Evolutionary conservation across 2,113 vertebrate species (phyloP).

Genomic region (Calyptomena viridis): DNA sequence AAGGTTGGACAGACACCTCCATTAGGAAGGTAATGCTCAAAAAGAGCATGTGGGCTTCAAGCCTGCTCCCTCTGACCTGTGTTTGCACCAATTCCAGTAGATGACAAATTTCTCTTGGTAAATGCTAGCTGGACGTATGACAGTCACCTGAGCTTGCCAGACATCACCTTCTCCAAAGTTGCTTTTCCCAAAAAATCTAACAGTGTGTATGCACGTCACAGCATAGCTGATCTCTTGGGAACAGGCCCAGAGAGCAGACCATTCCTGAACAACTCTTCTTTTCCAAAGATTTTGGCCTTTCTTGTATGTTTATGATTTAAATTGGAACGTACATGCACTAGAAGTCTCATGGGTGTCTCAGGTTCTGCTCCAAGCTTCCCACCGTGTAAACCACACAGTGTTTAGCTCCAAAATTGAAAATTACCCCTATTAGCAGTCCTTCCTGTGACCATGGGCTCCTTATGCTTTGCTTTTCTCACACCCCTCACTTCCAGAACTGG

Average conservation of each 20-base stretch:
- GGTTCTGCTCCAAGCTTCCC: slow-evolving; percentile 4
- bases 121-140: neutral
- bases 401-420: slow-evolving; percentile 5
- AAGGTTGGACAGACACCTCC: neutral
- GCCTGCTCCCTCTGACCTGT: neutral
- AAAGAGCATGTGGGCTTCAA: rapidly evolving
- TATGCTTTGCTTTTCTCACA: neutral
- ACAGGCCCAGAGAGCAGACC: neutral
- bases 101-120: neutral
- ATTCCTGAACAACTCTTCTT: neutral
- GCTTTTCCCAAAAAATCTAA: neutral
- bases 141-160: neutral
- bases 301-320: neutral
- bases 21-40: neutral
- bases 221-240: neutral
- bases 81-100: neutral
- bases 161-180: neutral
- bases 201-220: neutral
- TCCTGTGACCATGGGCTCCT: neutral
- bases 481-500: rapidly evolving
- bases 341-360: neutral
- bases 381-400: neutral
- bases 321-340: neutral
- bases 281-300: neutral
- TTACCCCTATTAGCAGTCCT: neutral